These are phyloP conservation scores for Xerus rutilus DNA, from an alignment of 2,797 vertebrate species.

Conservation along the genomic window DNA sequence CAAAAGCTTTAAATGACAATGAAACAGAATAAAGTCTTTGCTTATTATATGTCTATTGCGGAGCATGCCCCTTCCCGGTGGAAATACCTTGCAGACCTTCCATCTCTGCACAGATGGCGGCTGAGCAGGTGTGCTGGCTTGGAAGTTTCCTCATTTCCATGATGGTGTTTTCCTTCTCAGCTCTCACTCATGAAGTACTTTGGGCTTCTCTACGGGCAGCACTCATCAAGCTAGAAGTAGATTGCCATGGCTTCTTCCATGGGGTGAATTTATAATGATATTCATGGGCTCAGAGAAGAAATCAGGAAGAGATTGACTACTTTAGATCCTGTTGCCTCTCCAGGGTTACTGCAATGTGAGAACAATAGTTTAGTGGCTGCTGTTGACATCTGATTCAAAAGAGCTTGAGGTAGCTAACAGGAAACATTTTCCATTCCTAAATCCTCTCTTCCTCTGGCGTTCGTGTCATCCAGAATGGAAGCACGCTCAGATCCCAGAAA, in stretches of 20 bases:
- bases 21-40: background rate
- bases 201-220: constrained; percentile 21
- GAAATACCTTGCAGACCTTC: constrained; percentile 7
- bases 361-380: constrained; percentile 48
- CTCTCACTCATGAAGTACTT: constrained; percentile 20
- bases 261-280: constrained; percentile 48
- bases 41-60: no score
- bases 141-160: background rate
- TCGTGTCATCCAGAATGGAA: constrained; percentile 20
- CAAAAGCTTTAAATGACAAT: background rate
- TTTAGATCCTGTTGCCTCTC: constrained; percentile 32
- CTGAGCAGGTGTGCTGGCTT: constrained; percentile 39
- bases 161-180: constrained; percentile 40
- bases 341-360: background rate
- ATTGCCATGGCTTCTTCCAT: constrained; percentile 49
- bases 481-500: constrained; percentile 23
- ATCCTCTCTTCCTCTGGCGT: background rate
- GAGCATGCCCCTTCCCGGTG: background rate
- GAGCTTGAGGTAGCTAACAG: background rate
- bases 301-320: background rate
- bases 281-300: constrained; percentile 59
- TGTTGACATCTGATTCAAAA: constrained; percentile 16
- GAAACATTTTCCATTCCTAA: constrained; percentile 12
- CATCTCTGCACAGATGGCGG: constrained; percentile 62
- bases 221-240: constrained; percentile 65